These are phyloP conservation scores for Melanophora roralis DNA, from an alignment of 2,888 invertebrate genomes.

Conservation along the genomic window DNA sequence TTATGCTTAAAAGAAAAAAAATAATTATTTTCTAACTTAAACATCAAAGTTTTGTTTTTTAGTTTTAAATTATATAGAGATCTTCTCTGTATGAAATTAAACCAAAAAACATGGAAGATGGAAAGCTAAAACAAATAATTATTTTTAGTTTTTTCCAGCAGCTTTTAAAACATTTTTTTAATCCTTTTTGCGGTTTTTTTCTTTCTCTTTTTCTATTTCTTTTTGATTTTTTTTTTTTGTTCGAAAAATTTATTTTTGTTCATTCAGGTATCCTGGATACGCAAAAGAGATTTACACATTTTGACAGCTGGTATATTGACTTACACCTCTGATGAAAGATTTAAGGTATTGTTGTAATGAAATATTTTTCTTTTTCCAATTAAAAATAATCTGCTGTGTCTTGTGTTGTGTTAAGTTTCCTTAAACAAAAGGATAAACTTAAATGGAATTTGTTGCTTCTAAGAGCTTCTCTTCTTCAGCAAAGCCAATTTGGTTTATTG, in stretches of 20 bases:
- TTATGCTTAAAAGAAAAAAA: background rate
- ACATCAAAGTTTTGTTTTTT: background rate
- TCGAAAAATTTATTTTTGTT: slow-evolving; percentile 19
- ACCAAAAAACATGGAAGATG: too few relatives aligned
- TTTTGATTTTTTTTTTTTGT: background rate
- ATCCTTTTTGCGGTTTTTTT: slow-evolving; percentile 3
- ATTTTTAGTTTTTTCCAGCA: background rate
- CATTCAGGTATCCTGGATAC: slow-evolving; percentile 90
- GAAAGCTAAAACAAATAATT: slow-evolving; percentile 7
- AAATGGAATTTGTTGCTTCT: too few relatives aligned
- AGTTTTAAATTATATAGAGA: background rate
- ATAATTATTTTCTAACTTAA: too few relatives aligned
- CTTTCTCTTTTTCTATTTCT: slow-evolving; percentile 52
- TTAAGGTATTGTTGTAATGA: slow-evolving; percentile 80
- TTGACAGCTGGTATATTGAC: slow-evolving; percentile 90
- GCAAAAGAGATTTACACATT: slow-evolving; percentile 92
- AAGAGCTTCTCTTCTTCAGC: too few relatives aligned
- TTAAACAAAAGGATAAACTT: background rate
- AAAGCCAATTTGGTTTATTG: too few relatives aligned
- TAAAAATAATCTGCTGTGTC: too few relatives aligned
- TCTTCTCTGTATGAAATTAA: slow-evolving; percentile 40
- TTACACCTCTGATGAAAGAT: slow-evolving; percentile 92
- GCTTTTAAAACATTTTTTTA: slow-evolving; percentile 11
- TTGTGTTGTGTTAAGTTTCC: too few relatives aligned
- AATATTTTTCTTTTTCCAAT: background rate